phyloP scores from a whole-genome alignment of 2,113 vertebrate species.

The Bungarus multicinctus region DNA sequence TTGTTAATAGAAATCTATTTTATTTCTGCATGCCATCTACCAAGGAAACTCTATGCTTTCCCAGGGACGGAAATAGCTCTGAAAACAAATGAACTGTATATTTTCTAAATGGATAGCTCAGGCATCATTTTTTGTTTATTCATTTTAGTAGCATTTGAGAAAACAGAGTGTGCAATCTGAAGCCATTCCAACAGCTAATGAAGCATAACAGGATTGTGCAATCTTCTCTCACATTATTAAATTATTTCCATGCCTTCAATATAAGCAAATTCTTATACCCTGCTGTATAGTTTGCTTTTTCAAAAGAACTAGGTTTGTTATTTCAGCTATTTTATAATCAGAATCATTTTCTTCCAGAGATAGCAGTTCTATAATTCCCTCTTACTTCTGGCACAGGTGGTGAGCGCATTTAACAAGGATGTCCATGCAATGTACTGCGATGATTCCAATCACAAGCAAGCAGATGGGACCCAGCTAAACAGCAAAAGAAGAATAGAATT shows the following conservation, averaged over 20 bases:
- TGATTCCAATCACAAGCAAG: slow-evolving; percentile 84
- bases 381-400: slow-evolving; percentile 90
- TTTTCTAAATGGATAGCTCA: background rate
- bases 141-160: background rate
- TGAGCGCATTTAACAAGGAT: slow-evolving; percentile 90
- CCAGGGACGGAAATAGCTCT: background rate
- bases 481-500: slow-evolving; percentile 6
- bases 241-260: background rate
- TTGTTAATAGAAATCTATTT: background rate
- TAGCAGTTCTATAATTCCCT: background rate
- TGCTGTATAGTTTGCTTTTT: background rate
- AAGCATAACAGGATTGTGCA: background rate
- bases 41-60: background rate
- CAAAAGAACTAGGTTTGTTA: background rate
- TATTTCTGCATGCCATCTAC: background rate
- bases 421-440: slow-evolving; percentile 93
- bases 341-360: background rate
- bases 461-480: slow-evolving; percentile 89
- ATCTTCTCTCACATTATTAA: background rate
- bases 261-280: background rate
- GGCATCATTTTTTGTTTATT: background rate
- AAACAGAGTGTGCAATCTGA: background rate
- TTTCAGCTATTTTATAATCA: background rate
- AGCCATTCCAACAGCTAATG: background rate
- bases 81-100: background rate